Conservation (phyloP, 30 jellyfish, hydroid and myxozoan genomes). For the Hydractinia symbiolongicarpus region DNA sequence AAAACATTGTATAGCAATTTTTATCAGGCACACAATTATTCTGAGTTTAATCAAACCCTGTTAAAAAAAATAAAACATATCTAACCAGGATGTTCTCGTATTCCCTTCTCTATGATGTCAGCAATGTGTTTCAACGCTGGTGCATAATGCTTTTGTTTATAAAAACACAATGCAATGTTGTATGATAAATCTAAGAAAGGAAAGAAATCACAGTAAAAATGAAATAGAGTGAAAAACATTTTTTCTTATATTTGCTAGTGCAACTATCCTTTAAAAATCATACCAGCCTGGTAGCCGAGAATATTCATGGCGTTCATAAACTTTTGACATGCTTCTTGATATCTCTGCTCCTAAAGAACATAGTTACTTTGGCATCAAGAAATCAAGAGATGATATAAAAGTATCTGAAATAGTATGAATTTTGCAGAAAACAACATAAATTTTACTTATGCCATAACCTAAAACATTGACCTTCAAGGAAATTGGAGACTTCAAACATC, state of each 20-base stretch:
- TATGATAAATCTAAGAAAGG: slow-evolving; percentile 61
- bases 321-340: slow-evolving; percentile 84
- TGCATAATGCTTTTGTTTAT: slow-evolving; percentile 92
- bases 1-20: too few relatives aligned
- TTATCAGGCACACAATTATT: background rate
- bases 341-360: slow-evolving; percentile 74
- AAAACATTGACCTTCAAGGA: too few relatives aligned
- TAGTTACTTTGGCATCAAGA: background rate
- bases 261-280: background rate
- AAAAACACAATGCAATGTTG: slow-evolving; percentile 83
- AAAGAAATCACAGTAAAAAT: background rate
- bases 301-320: slow-evolving; percentile 85
- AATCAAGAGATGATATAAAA: background rate
- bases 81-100: slow-evolving; percentile 90
- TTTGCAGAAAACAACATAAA: too few relatives aligned
- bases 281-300: slow-evolving; percentile 87
- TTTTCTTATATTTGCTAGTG: too few relatives aligned
- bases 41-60: background rate
- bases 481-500: too few relatives aligned
- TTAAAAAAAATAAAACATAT: background rate
- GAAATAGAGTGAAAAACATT: too few relatives aligned
- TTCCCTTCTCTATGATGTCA: slow-evolving; percentile 86
- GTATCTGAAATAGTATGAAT: too few relatives aligned
- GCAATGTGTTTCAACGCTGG: slow-evolving; percentile 97
- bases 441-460: too few relatives aligned